These are phyloP conservation scores for Vesta saturnalis DNA, from an alignment of 2,888 invertebrate genomes.

Conservation along the genomic window DNA sequence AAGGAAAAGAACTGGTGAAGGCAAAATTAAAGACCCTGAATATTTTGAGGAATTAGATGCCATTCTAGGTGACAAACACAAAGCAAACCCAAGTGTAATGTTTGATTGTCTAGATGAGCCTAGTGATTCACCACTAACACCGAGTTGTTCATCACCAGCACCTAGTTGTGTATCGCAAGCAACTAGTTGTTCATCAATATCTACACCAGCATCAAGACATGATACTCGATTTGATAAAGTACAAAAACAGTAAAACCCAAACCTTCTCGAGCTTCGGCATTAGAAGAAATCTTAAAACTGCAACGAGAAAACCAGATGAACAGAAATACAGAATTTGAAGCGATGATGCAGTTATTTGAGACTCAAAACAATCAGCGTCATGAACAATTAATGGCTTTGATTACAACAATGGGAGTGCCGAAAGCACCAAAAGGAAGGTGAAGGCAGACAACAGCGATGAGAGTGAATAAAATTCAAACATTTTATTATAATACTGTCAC, in stretches of 20 bases:
- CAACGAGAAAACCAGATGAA: conserved; percentile 4
- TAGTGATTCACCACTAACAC: background rate
- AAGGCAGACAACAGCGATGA: no score
- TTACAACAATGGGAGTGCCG: no score
- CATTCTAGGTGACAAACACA: background rate
- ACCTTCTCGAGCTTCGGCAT: conserved; percentile 8
- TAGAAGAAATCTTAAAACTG: conserved; percentile 11
- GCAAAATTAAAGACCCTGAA: background rate
- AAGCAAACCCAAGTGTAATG: background rate
- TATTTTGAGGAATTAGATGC: conserved; percentile 9
- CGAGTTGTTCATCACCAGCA: background rate
- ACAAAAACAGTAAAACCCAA: conserved; percentile 17
- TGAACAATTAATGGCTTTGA: no score
- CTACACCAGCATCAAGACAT: background rate
- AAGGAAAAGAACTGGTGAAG: conserved; percentile 6
- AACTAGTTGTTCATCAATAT: background rate
- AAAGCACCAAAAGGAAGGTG: no score
- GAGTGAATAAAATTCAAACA: no score
- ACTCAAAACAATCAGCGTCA: no score
- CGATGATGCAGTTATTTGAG: no score
- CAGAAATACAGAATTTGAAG: no score
- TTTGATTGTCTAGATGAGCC: conserved; percentile 3
- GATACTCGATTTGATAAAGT: conserved; percentile 11
- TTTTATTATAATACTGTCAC: no score
- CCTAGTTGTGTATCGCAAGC: background rate